These are phyloP conservation scores for Philaethria dido DNA, from an alignment of 2,888 invertebrate species.

Conservation along the genomic window DNA sequence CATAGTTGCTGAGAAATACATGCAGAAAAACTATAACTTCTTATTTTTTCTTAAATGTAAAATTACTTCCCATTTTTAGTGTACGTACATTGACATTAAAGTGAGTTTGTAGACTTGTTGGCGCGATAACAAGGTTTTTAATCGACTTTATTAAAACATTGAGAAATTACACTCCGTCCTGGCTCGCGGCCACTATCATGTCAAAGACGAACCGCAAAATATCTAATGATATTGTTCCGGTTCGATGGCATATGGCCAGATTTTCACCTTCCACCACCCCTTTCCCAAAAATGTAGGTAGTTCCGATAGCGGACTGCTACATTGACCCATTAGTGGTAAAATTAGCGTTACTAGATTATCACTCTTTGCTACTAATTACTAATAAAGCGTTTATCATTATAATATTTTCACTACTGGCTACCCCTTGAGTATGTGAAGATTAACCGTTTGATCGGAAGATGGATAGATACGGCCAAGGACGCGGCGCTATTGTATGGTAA, in stretches of 20 bases:
- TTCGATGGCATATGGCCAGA: no score
- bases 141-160: no score
- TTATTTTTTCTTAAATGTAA: not conserved
- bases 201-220: no score
- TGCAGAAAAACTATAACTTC: not conserved
- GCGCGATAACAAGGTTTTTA: no score
- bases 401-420: slow-evolving; percentile 39
- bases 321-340: no score
- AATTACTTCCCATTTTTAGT: not conserved
- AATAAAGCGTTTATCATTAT: not conserved
- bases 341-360: not conserved
- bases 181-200: no score
- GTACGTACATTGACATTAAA: not conserved
- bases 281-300: no score
- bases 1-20: slow-evolving; percentile 1
- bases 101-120: not conserved
- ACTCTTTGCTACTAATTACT: not conserved
- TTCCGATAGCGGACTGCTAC: no score
- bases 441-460: slow-evolving; percentile 58
- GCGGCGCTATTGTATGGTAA: slow-evolving; percentile 59
- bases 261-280: no score
- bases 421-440: slow-evolving; percentile 39
- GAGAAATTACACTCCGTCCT: no score
- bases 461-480: slow-evolving; percentile 57
- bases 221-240: no score